Percentiles rank a stretch among this genome's conserved stretches.
phyloP scores from a whole-genome alignment of 2,113 vertebrate genomes.

The Syrrhaptes paradoxus region DNA sequence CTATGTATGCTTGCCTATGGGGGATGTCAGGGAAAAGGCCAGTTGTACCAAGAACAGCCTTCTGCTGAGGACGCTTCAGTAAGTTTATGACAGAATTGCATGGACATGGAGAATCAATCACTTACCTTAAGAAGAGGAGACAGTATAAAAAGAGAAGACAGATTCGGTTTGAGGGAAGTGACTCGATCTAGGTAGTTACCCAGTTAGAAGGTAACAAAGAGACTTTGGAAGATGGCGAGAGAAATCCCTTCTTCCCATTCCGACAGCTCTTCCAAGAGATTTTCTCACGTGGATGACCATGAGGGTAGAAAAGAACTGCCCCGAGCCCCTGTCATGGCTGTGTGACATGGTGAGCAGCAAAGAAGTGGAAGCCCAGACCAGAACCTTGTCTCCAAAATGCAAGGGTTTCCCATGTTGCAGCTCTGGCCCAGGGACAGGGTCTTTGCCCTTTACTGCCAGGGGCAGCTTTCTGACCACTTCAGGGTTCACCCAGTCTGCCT shows the following conservation, averaged over 20 bases:
- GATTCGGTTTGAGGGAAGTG: not conserved
- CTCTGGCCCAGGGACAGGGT: not conserved
- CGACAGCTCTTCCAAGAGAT: not conserved
- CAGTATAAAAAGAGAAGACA: not conserved
- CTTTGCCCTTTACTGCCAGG: not conserved
- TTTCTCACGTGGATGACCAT: not conserved
- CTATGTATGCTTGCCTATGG: no score
- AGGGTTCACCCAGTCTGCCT: not conserved
- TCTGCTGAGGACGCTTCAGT: not conserved
- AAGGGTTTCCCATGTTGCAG: not conserved
- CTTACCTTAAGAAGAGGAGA: not conserved
- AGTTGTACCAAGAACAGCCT: not conserved
- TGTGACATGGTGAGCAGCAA: rapidly evolving
- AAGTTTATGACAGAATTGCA: not conserved
- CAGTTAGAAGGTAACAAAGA: not conserved
- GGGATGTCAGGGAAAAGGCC: not conserved
- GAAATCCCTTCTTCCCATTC: not conserved
- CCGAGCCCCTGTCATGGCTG: not conserved
- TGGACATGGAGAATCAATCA: not conserved
- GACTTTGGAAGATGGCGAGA: not conserved
- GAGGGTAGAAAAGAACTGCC: not conserved
- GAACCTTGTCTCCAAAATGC: not conserved
- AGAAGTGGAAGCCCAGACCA: not conserved
- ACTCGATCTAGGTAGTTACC: not conserved
- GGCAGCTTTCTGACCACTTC: not conserved